Conservation (phyloP, 2,888 invertebrate genomes). For the Leucoptera coffeella region DNA sequence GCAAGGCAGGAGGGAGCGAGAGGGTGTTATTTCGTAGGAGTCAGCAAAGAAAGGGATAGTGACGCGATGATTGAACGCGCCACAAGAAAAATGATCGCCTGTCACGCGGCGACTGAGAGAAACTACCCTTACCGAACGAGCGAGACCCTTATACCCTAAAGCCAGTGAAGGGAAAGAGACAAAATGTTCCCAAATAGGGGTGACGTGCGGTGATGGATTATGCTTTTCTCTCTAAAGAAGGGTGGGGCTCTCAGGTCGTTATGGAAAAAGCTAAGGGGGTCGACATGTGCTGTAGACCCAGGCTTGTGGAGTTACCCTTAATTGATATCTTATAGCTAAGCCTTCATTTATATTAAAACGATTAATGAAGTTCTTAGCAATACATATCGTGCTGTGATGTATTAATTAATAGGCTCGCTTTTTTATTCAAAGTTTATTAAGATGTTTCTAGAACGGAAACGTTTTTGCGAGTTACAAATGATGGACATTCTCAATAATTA, state of each 20-base stretch:
- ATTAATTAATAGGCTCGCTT: no score
- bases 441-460: no score
- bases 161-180: constrained; percentile 27
- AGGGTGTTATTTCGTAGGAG: constrained; percentile 14
- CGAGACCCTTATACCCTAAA: constrained; percentile 24
- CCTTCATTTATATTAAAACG: no score
- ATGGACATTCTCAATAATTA: no score
- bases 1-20: constrained; percentile 34
- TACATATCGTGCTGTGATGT: no score
- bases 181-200: constrained; percentile 51
- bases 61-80: constrained; percentile 71
- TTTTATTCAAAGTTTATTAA: no score
- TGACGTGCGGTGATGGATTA: constrained; percentile 58
- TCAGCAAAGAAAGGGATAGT: constrained; percentile 57
- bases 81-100: constrained; percentile 70
- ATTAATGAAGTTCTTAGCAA: no score
- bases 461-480: no score
- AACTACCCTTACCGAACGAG: constrained; percentile 52
- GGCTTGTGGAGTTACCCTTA: constrained; percentile 42
- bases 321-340: constrained; percentile 50
- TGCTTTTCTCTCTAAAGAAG: constrained; percentile 57
- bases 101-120: constrained; percentile 55
- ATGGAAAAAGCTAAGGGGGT: constrained; percentile 56
- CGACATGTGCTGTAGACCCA: constrained; percentile 51
- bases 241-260: constrained; percentile 56